Base-by-base conservation (phyloP, 1,140 invertebrate genomes). In the Liolophura sinensis region DNA sequence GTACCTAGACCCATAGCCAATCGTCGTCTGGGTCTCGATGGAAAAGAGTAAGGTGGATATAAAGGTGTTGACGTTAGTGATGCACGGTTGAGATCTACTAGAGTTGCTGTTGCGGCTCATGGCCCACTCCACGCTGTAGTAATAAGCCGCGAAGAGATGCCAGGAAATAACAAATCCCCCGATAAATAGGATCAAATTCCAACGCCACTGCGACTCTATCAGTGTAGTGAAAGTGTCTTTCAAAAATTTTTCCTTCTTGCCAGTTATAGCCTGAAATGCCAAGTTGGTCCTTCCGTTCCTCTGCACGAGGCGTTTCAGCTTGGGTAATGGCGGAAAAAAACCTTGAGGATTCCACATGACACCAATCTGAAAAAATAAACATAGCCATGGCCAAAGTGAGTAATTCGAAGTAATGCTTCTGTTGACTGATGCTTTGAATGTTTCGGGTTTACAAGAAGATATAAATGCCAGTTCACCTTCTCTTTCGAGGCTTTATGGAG, bases 191-290 rank as follows among this genome's bases (percentile, higher is more conserved):
- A 75, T 60, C 18, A 82, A 56, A 50, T 80, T 72, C 40, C 76
- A 70, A 25, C 83, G 49, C 84, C 84, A 85, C 65, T 65, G 68
- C 60, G 70, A 68, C 11, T 78, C 73, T 68, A 93, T 90, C 87
- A 91, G 85, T 60, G 84, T 89, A 54, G 92, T 92, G 74, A 92
- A 93, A 82, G 93, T 91, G 31, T 93, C 90, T 85, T 92, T 91
- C 12, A 68, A 50, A 48, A 57, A 72, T n/a, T 60, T 60, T n/a
- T 40, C 65, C 24, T 68, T 60, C 12, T 64, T 67, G 9, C 64
- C 48, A 18, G 56, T 51, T 12, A 70, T 66, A 25, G 64, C 66
- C 49, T 64, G 46, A 1, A 64, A 70, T 22, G 62, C 64, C 14
- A 70, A 63, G 27, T 70, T 70, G 60, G 64, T 66, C n/a, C 55